A percentile compares a stretch with the other conserved stretches of the same genome.
phyloP scores from a whole-genome alignment of 2,113 vertebrate species.

The Ancistrus triradiatus region DNA sequence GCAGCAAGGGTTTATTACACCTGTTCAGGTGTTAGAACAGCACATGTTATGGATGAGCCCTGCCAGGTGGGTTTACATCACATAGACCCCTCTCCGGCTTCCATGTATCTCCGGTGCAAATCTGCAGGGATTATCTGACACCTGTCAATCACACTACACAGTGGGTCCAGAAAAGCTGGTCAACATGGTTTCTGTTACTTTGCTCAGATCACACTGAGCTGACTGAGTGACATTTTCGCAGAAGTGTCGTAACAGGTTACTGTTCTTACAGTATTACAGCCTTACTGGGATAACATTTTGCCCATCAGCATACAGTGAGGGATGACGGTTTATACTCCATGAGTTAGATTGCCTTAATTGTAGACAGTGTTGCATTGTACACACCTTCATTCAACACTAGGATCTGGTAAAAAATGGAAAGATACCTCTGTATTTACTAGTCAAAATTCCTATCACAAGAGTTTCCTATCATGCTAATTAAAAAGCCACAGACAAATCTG shows the following conservation, averaged over 20 bases:
- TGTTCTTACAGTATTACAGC: constrained; percentile 58
- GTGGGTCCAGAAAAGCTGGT: constrained; percentile 37
- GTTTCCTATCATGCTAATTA: constrained; percentile 42
- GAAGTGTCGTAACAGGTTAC: constrained; percentile 61
- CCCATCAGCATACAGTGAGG: too few species aligned
- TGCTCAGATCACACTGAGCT: constrained; percentile 34
- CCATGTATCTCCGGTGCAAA: constrained; percentile 66
- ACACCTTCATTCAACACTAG: too few species aligned
- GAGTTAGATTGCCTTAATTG: too few species aligned
- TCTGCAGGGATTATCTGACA: constrained; percentile 65
- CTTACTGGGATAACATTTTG: too few species aligned
- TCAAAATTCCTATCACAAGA: too few species aligned
- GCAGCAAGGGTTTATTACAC: constrained; percentile 56
- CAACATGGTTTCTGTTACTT: constrained; percentile 53
- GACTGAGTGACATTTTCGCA: constrained; percentile 55
- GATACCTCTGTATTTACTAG: too few species aligned
- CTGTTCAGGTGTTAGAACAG: constrained; percentile 60
- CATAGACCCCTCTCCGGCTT: constrained; percentile 45
- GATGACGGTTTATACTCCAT: too few species aligned
- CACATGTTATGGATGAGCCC: constrained; percentile 56
- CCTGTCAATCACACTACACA: constrained; percentile 65
- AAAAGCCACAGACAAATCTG: too few species aligned
- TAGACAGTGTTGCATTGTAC: too few species aligned
- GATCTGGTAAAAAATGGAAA: too few species aligned
- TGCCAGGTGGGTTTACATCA: constrained; percentile 50